phyloP scores from a whole-genome alignment of 2,797 vertebrate genomes.

The Gambusia yucatana region DNA sequence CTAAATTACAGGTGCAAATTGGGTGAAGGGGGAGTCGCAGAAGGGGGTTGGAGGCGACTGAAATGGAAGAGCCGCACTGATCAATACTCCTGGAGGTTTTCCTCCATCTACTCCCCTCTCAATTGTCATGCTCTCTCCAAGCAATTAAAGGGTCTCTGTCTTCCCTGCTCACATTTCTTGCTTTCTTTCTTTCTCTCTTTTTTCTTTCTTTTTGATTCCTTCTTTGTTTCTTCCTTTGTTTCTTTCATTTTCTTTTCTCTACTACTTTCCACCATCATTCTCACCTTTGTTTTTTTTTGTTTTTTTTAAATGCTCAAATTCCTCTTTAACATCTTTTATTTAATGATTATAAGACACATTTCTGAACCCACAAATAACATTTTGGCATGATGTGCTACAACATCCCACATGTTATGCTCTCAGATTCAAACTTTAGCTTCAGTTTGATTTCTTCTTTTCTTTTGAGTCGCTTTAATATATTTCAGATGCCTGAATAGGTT shows the following conservation, averaged over 20 bases:
- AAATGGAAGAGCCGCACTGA: conserved; percentile 81
- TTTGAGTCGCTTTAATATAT: background rate
- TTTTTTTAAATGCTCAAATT: background rate
- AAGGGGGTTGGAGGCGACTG: conserved; percentile 70
- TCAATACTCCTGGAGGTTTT: conserved; percentile 83
- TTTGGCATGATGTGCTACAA: background rate
- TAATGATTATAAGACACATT: background rate
- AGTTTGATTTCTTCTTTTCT: background rate
- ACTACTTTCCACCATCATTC: background rate
- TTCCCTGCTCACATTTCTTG: conserved; percentile 29
- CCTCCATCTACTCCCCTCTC: conserved; percentile 75
- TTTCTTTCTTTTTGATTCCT: background rate
- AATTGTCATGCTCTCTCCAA: conserved; percentile 82
- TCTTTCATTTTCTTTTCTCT: background rate
- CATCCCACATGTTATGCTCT: background rate
- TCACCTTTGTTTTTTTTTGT: background rate
- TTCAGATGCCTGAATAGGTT: background rate
- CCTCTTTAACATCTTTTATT: background rate
- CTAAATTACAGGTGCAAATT: conserved; percentile 83
- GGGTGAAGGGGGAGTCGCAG: conserved; percentile 69
- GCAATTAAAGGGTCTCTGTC: conserved; percentile 78
- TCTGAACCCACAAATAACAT: background rate
- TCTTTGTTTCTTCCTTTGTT: background rate
- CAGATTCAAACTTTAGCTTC: background rate
- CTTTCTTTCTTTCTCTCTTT: background rate